Conservation (phyloP, 1,140 invertebrate genomes). For the Frieseomelitta varia region DNA sequence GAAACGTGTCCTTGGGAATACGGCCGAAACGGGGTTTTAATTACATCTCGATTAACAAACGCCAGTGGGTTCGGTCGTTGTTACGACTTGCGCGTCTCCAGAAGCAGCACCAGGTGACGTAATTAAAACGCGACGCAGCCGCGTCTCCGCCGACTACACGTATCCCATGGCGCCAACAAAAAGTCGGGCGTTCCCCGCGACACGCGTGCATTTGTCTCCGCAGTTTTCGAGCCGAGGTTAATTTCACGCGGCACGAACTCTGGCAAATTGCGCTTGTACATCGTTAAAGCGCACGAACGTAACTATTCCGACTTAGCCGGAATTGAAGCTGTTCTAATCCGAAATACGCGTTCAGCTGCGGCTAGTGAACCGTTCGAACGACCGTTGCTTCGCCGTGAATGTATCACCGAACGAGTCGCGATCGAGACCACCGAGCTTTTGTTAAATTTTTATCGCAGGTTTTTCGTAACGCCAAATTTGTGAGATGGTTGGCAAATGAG, state of each 20-base stretch:
- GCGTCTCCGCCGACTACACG: constrained; percentile 1
- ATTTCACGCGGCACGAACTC: constrained; percentile 67
- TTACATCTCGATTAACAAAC: constrained; percentile 35
- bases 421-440: neutral
- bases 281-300: constrained; percentile 32
- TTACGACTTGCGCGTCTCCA: neutral
- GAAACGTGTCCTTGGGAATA: neutral
- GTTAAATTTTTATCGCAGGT: neutral
- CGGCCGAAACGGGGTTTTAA: constrained; percentile 9
- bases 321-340: constrained; percentile 12
- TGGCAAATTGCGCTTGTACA: constrained; percentile 57
- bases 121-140: constrained; percentile 35
- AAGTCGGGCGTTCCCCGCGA: constrained; percentile 2
- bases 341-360: neutral
- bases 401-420: neutral
- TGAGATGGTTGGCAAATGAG: too few species aligned
- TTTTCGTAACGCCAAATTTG: too few species aligned
- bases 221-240: constrained; percentile 64
- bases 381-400: neutral
- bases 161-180: constrained; percentile 4
- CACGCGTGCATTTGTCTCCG: constrained; percentile 21
- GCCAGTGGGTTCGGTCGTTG: neutral
- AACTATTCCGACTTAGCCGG: constrained; percentile 8
- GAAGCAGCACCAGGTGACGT: constrained; percentile 8
- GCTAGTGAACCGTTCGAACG: neutral